Percentiles rank a stretch among this genome's conserved stretches.
Evolutionary conservation across 1,140 invertebrate genomes (phyloP).

Genomic region (Scaptomyza pallida): DNA sequence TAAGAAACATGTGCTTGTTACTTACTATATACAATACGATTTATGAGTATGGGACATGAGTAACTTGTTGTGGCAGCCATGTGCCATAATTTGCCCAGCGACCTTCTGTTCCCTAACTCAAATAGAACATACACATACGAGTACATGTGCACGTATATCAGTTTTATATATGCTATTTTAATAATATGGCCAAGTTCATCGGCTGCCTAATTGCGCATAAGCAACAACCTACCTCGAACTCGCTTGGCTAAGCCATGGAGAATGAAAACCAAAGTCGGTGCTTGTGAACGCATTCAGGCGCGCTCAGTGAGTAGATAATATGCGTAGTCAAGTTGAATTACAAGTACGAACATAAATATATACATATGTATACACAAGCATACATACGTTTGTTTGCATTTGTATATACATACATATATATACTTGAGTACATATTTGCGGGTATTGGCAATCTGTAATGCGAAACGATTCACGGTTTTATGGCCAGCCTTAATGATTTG

Average conservation of each 20-base stretch:
- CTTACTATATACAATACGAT: constrained; percentile 2
- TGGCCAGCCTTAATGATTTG: constrained; percentile 37
- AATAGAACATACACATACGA: background rate
- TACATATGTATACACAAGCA: background rate
- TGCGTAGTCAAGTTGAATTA: constrained; percentile 30
- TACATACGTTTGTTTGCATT: background rate
- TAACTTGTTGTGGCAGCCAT: constrained; percentile 27
- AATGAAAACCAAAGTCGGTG: constrained; percentile 1
- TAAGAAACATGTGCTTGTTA: constrained; percentile 27
- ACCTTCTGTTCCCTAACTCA: constrained; percentile 8
- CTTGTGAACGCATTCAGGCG: constrained; percentile 29
- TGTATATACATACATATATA: background rate
- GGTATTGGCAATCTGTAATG: constrained; percentile 38
- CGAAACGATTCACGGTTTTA: constrained; percentile 38
- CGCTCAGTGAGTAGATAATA: constrained; percentile 44
- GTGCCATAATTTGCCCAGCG: constrained; percentile 30
- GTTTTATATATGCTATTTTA: constrained; percentile 35
- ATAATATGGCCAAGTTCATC: constrained; percentile 48
- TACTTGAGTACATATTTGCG: background rate
- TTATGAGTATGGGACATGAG: constrained; percentile 20
- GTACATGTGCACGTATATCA: background rate
- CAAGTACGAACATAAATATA: constrained; percentile 11
- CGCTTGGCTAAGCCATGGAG: background rate
- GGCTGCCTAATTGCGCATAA: constrained; percentile 55
- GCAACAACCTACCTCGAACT: constrained; percentile 29